Evolutionary conservation across 2,888 invertebrate species (phyloP).

Genomic region (Notocelia uddmanniana): DNA sequence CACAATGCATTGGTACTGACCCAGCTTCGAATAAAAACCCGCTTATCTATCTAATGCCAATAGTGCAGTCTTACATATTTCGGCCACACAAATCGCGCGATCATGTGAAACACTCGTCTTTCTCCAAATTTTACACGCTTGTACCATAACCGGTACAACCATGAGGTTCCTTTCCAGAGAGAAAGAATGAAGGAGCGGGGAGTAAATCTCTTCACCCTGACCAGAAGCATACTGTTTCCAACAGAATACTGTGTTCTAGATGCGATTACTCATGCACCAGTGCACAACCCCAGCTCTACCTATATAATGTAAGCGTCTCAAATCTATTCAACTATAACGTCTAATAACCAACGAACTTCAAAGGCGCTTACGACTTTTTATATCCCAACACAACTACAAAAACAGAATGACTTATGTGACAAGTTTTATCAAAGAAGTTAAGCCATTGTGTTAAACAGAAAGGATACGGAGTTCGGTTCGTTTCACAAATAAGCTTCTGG

Average conservation of each 20-base stretch:
- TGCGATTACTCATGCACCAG: constrained; percentile 33
- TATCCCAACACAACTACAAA: background rate
- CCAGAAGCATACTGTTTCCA: constrained; percentile 17
- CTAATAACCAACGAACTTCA: background rate
- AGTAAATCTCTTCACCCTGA: too few species aligned
- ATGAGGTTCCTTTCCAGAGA: too few species aligned
- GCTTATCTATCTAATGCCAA: too few species aligned
- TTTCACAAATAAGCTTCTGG: constrained; percentile 2
- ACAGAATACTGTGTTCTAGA: background rate
- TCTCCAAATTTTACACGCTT: too few species aligned
- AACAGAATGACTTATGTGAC: background rate
- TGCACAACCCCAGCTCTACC: constrained; percentile 33
- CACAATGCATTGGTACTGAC: too few species aligned
- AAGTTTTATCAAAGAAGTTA: background rate
- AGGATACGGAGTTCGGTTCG: background rate
- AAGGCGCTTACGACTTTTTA: constrained; percentile 10
- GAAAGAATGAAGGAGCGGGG: too few species aligned
- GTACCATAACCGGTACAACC: too few species aligned
- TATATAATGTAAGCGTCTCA: constrained; percentile 4
- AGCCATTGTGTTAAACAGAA: background rate
- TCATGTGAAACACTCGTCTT: too few species aligned
- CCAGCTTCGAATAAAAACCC: too few species aligned
- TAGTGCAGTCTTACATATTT: too few species aligned
- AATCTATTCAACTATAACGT: background rate
- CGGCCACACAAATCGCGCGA: too few species aligned